Evolutionary conservation across 2,888 invertebrate species (phyloP).

Genomic region (Zygaena filipendulae): DNA sequence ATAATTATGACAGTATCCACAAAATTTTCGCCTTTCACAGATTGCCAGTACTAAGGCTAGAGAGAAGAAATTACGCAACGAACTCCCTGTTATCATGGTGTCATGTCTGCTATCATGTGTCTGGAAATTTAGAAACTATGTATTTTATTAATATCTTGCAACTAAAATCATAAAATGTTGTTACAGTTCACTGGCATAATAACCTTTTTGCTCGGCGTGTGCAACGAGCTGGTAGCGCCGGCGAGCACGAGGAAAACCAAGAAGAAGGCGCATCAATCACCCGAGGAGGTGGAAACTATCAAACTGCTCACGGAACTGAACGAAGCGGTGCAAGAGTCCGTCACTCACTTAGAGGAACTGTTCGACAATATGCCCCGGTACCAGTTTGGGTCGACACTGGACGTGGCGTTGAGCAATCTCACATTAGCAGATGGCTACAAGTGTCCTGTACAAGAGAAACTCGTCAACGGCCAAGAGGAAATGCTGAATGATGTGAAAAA

Average conservation of each 20-base stretch:
- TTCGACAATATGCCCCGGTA: constrained; percentile 52
- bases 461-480: constrained; percentile 55
- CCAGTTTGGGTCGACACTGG: constrained; percentile 32
- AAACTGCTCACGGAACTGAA: constrained; percentile 39
- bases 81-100: no score
- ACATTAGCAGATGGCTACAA: constrained; percentile 36
- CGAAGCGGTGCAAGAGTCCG: constrained; percentile 34
- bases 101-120: no score
- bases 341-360: constrained; percentile 40
- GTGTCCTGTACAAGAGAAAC: constrained; percentile 47
- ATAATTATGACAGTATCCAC: no score
- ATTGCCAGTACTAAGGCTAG: no score
- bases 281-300: constrained; percentile 44
- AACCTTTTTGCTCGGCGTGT: constrained; percentile 65
- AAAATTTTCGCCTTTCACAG: no score
- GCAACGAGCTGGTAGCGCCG: constrained; percentile 60
- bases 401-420: constrained; percentile 43
- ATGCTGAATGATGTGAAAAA: constrained; percentile 61
- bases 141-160: not conserved
- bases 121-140: no score
- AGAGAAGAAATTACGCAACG: no score
- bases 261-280: constrained; percentile 61
- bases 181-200: constrained; percentile 69
- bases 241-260: constrained; percentile 65
- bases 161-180: no score